Evolutionary conservation across 1,140 invertebrate species (phyloP), one percentile per base, ranked within the genome.

Genomic region (Trichogramma pretiosum): DNA sequence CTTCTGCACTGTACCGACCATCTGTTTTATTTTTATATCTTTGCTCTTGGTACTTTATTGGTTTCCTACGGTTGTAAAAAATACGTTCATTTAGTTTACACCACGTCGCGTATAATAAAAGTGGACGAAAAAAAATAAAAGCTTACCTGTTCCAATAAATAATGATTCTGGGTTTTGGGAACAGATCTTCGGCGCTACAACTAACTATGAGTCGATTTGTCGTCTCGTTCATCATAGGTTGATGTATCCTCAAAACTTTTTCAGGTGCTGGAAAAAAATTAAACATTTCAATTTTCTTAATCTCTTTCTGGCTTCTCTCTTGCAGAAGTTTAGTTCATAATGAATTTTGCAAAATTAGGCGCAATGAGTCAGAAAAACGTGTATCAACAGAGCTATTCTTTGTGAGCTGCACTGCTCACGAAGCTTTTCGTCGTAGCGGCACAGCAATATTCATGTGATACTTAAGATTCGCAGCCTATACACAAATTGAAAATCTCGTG

Each of bases 1-100:
- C 58, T 51, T 62, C 56, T 5, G 59, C 58, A 19, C 39, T 59
- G 39, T 52, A 62, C 11, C 58, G 58, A 63, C 77, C 59, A 61
- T 74, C 52, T 59, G 42, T 23, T 3, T 39, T 50, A 34, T 41
- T 46, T 35, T 40, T 35, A 8, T 45, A 50, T 35, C n/a, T 45
- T n/a, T 50, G 32, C 17, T 45, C 14, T 11, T 46, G 48, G 16
- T 8, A 5, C 22, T 33, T 13, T 2, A 50, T 41, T 0, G 48
- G 36, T 33, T 28, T 50, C 21, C 48, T 49, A 22, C 42, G 36
- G 17, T 3, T 10, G n/a, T 11, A 30, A 39, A 36, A 28, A 41
- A 30, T 3, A 17, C n/a, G n/a, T n/a, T n/a, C n/a, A n/a, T n/a
- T n/a, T n/a, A n/a, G n/a, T n/a, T n/a, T n/a, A 28, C 24, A 28